Conservation (phyloP, 1,140 invertebrate species). For the Cataglyphis hispanica region DNA sequence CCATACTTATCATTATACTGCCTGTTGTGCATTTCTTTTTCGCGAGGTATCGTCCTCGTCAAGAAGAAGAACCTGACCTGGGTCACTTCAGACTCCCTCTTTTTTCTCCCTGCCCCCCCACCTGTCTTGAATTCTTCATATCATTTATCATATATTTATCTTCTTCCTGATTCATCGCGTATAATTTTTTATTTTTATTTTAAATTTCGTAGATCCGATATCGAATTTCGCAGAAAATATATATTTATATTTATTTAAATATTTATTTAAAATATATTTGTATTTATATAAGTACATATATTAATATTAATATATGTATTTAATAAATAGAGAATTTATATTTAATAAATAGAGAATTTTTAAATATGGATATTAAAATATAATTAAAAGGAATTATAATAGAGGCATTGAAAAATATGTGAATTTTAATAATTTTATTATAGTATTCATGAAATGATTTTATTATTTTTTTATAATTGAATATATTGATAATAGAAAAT, state of each 20-base stretch:
- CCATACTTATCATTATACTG: slow-evolving; percentile 30
- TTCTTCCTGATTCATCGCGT: neutral
- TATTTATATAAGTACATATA: too few relatives aligned
- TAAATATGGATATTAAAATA: too few relatives aligned
- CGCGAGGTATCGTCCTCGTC: neutral
- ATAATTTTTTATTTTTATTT: neutral
- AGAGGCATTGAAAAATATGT: neutral
- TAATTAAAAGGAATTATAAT: neutral
- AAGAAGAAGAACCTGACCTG: neutral
- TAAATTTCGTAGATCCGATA: too few relatives aligned
- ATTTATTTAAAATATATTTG: too few relatives aligned
- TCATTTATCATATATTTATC: neutral
- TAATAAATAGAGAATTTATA: neutral
- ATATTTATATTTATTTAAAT: too few relatives aligned
- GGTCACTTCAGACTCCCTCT: neutral
- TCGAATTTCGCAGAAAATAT: neutral
- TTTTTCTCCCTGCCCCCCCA: neutral
- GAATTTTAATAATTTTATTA: slow-evolving; percentile 4
- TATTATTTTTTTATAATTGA: neutral
- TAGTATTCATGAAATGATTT: neutral
- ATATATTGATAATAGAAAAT: neutral
- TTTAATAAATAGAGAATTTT: neutral
- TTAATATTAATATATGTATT: neutral
- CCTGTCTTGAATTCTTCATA: neutral
- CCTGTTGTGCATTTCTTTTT: slow-evolving; percentile 21